Evolutionary conservation across 1,140 invertebrate species (phyloP), one percentile per base, ranked within the genome.

Genomic region (Drosophila orena): DNA sequence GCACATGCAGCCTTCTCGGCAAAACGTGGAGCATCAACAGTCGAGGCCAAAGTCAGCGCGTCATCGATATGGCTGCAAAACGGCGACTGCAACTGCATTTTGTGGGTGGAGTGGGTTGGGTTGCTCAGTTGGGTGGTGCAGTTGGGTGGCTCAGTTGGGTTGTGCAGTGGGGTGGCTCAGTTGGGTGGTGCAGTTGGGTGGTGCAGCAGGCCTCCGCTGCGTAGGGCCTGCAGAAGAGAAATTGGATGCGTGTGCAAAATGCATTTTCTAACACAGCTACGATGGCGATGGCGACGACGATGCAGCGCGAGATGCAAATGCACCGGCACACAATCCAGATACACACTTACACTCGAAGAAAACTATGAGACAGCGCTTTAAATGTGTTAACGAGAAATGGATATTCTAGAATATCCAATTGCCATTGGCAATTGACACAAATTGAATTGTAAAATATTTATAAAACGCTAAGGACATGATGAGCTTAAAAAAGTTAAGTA

Each of bases 211-310:
- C 49, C 40, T 55, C 54, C 40, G 53, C 37, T 52, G 15, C 49
- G 64, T 64, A 78, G 75, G 62, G 46, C 27, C 38, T 20, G 49
- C 10, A 34, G 60, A 69, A 43, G 77, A 88, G 83, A 88, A 88
- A 88, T 88, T 88, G 83, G 84, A 88, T 88, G 83, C 83, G 83
- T 88, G 83, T 88, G 83, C 84, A 88, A 88, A 86, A 88, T 88
- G 83, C 71, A 90, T 84, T 90, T 85, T 85, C 79, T 90, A 85
- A 85, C 85, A 80, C 84, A 84, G 70, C 80, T 61, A 84, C 79
- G 77, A 78, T 56, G 35, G 43, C 58, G 70, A 72, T 59, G 58
- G 71, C 71, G 72, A 75, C 71, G 70, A 57, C 72, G 70, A 74
- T 43, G 70, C 72, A 58, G 60, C 72, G 81, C 77, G 84, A 88